These are phyloP conservation scores for Hypotaenidia philippensis DNA, from an alignment of 2,797 vertebrate genomes.

Conservation along the genomic window DNA sequence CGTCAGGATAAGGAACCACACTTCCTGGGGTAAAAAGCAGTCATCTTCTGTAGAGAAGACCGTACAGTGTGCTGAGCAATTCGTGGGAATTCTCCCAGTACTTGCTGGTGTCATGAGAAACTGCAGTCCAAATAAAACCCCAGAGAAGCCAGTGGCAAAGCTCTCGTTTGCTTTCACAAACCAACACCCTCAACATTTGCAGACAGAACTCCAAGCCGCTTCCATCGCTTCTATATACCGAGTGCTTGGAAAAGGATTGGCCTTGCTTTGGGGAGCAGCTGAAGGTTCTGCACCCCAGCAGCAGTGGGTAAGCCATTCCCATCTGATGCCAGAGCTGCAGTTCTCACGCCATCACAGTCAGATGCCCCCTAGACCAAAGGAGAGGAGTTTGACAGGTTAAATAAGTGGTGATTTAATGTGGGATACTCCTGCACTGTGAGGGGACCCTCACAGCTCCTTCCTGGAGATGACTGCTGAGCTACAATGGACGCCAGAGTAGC, in stretches of 20 bases:
- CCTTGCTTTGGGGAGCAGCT: neutral
- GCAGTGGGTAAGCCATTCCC: neutral
- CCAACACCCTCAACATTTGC: neutral
- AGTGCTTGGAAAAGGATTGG: neutral
- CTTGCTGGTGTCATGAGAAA: neutral
- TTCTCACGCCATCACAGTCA: neutral
- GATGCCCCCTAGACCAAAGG: neutral
- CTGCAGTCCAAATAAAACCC: neutral
- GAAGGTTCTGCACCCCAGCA: neutral
- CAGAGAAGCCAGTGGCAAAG: neutral
- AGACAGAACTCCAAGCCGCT: neutral
- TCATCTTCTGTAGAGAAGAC: neutral
- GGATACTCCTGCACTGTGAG: neutral
- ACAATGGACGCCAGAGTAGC: neutral
- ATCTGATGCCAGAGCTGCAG: neutral
- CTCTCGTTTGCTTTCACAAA: neutral
- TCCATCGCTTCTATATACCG: accelerated
- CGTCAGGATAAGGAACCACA: neutral
- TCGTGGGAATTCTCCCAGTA: neutral
- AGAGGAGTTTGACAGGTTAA: constrained; percentile 20
- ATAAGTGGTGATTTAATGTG: constrained; percentile 32
- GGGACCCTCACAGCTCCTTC: neutral
- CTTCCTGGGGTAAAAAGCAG: neutral
- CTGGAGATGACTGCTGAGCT: constrained; percentile 2
- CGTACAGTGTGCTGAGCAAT: neutral